Conservation (phyloP, 2,113 vertebrate genomes). For the Urocitellus parryii region DNA sequence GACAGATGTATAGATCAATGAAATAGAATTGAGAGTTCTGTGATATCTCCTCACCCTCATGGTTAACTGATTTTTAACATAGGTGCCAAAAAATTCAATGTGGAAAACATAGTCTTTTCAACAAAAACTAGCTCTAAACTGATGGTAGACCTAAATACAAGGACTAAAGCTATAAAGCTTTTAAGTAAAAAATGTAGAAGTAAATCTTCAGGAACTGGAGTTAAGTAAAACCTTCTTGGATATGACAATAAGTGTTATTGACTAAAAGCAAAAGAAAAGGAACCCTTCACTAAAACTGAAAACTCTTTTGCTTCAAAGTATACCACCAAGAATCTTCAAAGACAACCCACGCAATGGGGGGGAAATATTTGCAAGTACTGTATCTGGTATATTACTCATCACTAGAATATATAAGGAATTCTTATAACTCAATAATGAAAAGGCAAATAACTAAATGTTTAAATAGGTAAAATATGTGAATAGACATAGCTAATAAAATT, state of each 20-base stretch:
- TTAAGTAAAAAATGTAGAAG: neutral
- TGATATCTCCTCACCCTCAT: too few relatives aligned
- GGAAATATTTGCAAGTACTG: neutral
- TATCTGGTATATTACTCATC: neutral
- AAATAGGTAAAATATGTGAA: neutral
- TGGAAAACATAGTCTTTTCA: neutral
- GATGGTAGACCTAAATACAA: neutral
- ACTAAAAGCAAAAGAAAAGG: neutral
- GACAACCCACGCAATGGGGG: neutral
- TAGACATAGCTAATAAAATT: neutral
- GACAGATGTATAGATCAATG: accelerated
- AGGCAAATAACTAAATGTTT: neutral
- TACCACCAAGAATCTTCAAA: neutral
- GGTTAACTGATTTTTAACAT: neutral
- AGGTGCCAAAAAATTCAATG: neutral
- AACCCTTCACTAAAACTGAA: neutral
- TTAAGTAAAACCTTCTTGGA: neutral
- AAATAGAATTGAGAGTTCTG: neutral
- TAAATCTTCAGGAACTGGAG: neutral
- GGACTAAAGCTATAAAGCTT: neutral
- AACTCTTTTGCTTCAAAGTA: neutral
- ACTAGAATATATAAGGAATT: neutral
- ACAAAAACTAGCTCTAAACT: neutral
- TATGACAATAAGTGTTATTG: neutral
- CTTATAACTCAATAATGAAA: neutral